phyloP scores from a whole-genome alignment of 1,140 invertebrate genomes.

The Bombus picipes region DNA sequence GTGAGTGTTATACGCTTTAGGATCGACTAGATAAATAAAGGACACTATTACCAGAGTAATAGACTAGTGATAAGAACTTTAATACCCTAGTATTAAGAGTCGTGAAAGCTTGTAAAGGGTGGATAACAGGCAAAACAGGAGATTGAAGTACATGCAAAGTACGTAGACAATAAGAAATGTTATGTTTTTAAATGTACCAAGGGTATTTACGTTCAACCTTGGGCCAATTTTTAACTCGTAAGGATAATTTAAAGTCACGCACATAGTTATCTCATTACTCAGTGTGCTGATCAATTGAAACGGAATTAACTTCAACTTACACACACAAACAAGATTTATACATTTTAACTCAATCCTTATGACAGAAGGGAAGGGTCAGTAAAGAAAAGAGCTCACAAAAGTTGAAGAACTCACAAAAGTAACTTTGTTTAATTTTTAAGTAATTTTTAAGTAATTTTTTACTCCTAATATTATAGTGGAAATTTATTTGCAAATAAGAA shows the following conservation, averaged over 20 bases:
- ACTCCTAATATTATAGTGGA: too few relatives aligned
- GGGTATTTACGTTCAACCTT: neutral
- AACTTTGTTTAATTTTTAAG: too few relatives aligned
- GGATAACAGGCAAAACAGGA: slow-evolving; percentile 6
- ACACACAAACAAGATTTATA: neutral
- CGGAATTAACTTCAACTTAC: neutral
- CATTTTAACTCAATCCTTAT: neutral
- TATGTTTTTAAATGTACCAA: neutral
- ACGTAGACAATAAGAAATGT: neutral
- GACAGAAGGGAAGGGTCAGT: neutral
- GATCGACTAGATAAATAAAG: slow-evolving; percentile 43
- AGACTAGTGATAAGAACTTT: slow-evolving; percentile 58
- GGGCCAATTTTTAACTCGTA: neutral
- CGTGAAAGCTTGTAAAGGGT: slow-evolving; percentile 32
- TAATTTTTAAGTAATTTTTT: too few relatives aligned
- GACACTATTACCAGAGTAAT: slow-evolving; percentile 58
- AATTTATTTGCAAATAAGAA: too few relatives aligned
- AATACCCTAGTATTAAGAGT: slow-evolving; percentile 53
- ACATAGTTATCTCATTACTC: neutral
- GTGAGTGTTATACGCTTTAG: neutral
- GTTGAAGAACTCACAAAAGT: neutral
- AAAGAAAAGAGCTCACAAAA: neutral
- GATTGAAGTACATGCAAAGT: neutral
- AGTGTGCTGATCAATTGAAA: neutral
- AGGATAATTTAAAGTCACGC: neutral